Evolutionary conservation across 2,888 invertebrate species (phyloP).

Genomic region (Macropis europaea): DNA sequence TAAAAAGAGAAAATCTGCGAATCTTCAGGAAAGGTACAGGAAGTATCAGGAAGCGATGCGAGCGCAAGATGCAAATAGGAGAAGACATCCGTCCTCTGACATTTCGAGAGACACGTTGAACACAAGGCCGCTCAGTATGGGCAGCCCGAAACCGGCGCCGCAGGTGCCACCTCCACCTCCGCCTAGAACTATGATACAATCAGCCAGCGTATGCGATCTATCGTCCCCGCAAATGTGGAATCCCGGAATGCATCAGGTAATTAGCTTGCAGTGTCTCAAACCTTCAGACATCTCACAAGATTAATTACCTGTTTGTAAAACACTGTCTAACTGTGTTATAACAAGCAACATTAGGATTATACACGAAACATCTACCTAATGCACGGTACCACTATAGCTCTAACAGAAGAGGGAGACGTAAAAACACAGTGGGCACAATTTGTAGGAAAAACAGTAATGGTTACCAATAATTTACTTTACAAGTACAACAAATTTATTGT

Average conservation of each 20-base stretch:
- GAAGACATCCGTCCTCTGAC: conserved; percentile 68
- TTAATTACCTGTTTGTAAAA: too few relatives aligned
- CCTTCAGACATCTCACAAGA: too few relatives aligned
- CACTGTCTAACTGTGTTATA: too few relatives aligned
- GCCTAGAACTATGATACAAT: conserved; percentile 73
- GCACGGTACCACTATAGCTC: too few relatives aligned
- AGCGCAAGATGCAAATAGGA: conserved; percentile 81
- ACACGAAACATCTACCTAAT: too few relatives aligned
- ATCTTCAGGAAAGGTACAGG: conserved; percentile 74
- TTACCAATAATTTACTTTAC: too few relatives aligned
- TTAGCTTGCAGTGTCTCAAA: background rate
- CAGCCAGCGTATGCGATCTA: conserved; percentile 76
- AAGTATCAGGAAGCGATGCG: conserved; percentile 82
- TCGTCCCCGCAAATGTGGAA: conserved; percentile 73
- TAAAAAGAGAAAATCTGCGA: background rate
- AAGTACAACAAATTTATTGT: too few relatives aligned
- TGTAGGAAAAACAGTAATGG: too few relatives aligned
- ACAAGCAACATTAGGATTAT: too few relatives aligned
- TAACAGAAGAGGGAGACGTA: too few relatives aligned
- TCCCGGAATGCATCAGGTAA: conserved; percentile 83
- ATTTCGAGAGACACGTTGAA: conserved; percentile 62
- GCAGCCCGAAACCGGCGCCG: conserved; percentile 62
- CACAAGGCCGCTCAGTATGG: conserved; percentile 67
- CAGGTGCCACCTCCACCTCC: conserved; percentile 65
- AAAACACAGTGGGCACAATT: too few relatives aligned